These are phyloP conservation scores for Lepus townsendii DNA, from an alignment of 2,797 vertebrate species.

Conservation along the genomic window DNA sequence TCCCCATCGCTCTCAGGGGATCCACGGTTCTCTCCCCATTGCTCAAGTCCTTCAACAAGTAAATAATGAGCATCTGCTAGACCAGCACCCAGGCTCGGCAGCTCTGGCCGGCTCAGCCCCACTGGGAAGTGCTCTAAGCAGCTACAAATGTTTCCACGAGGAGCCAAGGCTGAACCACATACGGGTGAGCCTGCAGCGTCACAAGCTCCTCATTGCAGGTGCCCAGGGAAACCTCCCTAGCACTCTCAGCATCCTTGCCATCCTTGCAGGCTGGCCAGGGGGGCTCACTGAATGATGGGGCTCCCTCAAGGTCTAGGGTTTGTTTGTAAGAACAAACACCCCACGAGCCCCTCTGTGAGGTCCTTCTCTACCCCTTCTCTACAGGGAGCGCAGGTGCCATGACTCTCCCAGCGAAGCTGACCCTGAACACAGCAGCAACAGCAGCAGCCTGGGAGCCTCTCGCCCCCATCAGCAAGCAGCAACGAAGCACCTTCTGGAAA, in stretches of 20 bases:
- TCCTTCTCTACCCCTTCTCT: background rate
- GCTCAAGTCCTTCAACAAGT: background rate
- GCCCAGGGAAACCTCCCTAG: background rate
- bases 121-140: background rate
- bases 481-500: background rate
- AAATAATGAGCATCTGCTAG: background rate
- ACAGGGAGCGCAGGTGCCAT: too few relatives aligned
- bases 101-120: background rate
- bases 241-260: too few relatives aligned
- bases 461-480: background rate
- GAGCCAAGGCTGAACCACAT: background rate
- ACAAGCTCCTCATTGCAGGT: background rate
- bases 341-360: background rate
- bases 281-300: background rate
- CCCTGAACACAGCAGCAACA: too few relatives aligned
- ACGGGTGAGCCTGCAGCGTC: background rate
- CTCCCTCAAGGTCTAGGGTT: background rate
- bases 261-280: background rate
- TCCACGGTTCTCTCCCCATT: background rate
- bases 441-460: background rate
- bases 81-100: background rate
- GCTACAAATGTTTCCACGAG: accelerated
- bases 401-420: background rate
- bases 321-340: background rate
- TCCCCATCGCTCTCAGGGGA: background rate